Evolutionary conservation across 2,888 invertebrate genomes (phyloP), one percentile per base, ranked within the genome.

Genomic region (Omphaloscelis lunosa): DNA sequence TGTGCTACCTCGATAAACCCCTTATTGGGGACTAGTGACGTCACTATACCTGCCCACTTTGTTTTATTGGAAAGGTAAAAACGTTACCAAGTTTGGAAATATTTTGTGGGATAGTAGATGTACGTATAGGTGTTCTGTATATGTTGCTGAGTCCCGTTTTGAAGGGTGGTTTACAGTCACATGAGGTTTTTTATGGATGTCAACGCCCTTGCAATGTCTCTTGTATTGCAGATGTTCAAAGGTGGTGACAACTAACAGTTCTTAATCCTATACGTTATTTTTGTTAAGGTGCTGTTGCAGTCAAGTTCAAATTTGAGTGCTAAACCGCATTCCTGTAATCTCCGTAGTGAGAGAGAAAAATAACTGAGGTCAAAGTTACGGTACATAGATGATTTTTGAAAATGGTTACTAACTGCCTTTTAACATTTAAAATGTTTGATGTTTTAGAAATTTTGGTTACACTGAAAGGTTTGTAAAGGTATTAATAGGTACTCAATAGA

Each of bases 1-100:
- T 88, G 88, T 75, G 72, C 83, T 80, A 72, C 82, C 86, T 81
- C 87, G 75, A 89, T 91, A 91, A 91, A 86, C 87, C 74, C 77
- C 73, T 84, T 84, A 87, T 87, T 84, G 86, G 82, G 77, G 71
- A 68, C 82, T 76, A 84, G 65, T 65, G 66, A 77, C 86, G 87
- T 80, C 68, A 82, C 81, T 74, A 83, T 82, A 86, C 76, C 67
- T 41, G n/a, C 59, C 34, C 53, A 59, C 29, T 56, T 39, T 81
- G 72, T 82, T 85, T 89, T 87, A 89, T 89, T 75, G 75, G 63
- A 77, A 23, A 71, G 72, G 84, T 80, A 72, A 75, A 87, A 86
- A 72, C 39, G 53, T 73, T 79, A 86, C 75, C 75, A 51, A 39
- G 72, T 65, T 77, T 58, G 34, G 39, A n/a, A 61, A 56, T 84